phyloP scores from a whole-genome alignment of 1,140 invertebrate species.

The Trypoxylus dichotomus region DNA sequence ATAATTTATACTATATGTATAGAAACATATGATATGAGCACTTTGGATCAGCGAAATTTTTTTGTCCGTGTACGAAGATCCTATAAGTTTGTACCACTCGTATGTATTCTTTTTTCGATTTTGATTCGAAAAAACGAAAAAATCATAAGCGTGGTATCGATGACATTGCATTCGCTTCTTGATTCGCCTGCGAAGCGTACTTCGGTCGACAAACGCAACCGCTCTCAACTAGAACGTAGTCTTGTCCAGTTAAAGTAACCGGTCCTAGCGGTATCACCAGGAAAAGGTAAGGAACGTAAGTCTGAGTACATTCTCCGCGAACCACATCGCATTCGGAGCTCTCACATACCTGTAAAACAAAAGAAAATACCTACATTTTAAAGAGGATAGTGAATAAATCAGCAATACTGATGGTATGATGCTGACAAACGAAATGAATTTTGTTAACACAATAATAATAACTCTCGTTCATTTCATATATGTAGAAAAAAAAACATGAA shows the following conservation, averaged over 20 bases:
- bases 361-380: neutral
- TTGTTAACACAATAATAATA: too few relatives aligned
- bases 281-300: slow-evolving; percentile 89
- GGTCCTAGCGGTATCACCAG: slow-evolving; percentile 87
- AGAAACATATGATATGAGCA: slow-evolving; percentile 27
- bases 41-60: slow-evolving; percentile 5
- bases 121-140: neutral
- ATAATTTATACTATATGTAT: slow-evolving; percentile 25
- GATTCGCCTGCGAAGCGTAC: slow-evolving; percentile 60
- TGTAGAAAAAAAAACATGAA: too few relatives aligned
- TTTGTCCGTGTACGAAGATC: neutral
- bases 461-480: too few relatives aligned
- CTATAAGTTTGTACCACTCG: slow-evolving; percentile 21
- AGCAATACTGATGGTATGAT: too few relatives aligned
- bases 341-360: slow-evolving; percentile 51
- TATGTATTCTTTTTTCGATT: slow-evolving; percentile 13
- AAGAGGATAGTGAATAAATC: too few relatives aligned
- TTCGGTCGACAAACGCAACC: slow-evolving; percentile 89
- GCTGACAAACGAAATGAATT: too few relatives aligned
- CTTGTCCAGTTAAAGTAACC: slow-evolving; percentile 86
- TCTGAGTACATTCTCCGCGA: slow-evolving; percentile 86
- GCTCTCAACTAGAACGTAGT: slow-evolving; percentile 89
- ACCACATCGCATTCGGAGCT: slow-evolving; percentile 82
- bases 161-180: slow-evolving; percentile 53
- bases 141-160: slow-evolving; percentile 46